Base-by-base conservation (phyloP, 2,113 vertebrate species). In the Pedionomus torquatus region DNA sequence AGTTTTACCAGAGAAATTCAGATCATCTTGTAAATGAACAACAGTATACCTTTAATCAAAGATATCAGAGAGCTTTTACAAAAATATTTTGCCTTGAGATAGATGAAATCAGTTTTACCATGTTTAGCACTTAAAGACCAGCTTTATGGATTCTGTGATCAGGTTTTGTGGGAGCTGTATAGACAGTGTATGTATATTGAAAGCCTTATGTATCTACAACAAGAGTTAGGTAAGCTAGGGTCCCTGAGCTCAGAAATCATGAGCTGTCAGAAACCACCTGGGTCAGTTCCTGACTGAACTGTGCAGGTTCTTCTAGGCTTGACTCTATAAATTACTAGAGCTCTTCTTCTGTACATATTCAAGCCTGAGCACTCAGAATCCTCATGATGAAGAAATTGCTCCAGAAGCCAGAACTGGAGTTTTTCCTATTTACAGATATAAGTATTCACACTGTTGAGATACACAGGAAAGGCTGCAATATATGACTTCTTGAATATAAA, bases 41-140 rank as follows among this genome's bases (percentile, higher is more conserved):
- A 10, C 37, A 55, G 3, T 61, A 41, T 1, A 54, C 2, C 2
- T 77, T 80, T 83, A 65, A 61, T 41, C 14, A 88, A 87, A 71
- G 26, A 37, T 60, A 9, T 0, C 0, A 64, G 26, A 64, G 0
- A 71, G 0, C 6, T 7, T 64, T 63, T 17, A 61, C 11, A 61
- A 58, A 79, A 80, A 39, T 21, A 4, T 9, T 12, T 54, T 82
- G 25, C 3, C 46, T 51, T 48, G 14, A 0, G 9, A 44, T 44
- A 17, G 44, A 44, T 44, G 44, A 44, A 44, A 17, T 44, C 44
- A 77, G 6, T 63, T 74, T 7, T 35, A 43, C 7, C 37, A 55
- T 41, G 6, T 41, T 35, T 68, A 48, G 4, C 10, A 46, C 19
- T 75, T 71, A 35, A 66, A 78, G n/a, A 58, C 9, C 7, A 48